Base-by-base conservation (phyloP, 1,140 invertebrate genomes). In the Sipha flava region DNA sequence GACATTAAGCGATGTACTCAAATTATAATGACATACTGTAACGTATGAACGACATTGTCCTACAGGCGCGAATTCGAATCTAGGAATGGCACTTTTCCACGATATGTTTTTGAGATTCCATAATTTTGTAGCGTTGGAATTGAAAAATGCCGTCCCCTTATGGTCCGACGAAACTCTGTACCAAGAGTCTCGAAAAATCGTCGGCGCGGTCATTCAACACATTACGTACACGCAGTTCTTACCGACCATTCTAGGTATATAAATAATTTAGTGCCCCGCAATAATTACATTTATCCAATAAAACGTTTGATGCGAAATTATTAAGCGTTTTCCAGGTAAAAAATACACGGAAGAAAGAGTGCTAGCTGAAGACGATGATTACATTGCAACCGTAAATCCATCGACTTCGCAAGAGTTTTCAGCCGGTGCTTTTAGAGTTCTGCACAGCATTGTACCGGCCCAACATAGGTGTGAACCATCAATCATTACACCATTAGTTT, bases 161-260 rank as follows among this genome's bases (percentile, higher is more conserved):
- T 98, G 96, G 96, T 86, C 90, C 70, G 95, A 97, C 82, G 92
- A 95, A 83, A 87, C 82, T 0, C 79, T 95, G 0, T 97, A 90
- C 85, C 91, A 95, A 84, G 95, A 97, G 86, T 84, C 92, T 0
- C 85, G 92, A 84, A 88, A 90, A 84, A 93, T 98, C 16, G 83
- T 97, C 0, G 89, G 86, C 0, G 95, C 94, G 0, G 89, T 94
- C 84, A 87, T 96, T 83, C 94, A 96, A 83, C 94, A 97, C 82
- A 91, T 97, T 45, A 91, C 92, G 0, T 97, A 95, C 84, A 90
- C 90, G 21, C 94, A 97, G 84, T 95, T 94, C 83, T 83, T 97
- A 29, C 94, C 94, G 0, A 87, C 93, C 16, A 84, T 97, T 2
- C 82, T 97, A 0, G 93, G 94, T 85, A 84, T 88, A 85, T 18